Evolutionary conservation across 2,888 invertebrate genomes (phyloP), one percentile per base, ranked within the genome.

Genomic region (Coecobrya sp.): DNA sequence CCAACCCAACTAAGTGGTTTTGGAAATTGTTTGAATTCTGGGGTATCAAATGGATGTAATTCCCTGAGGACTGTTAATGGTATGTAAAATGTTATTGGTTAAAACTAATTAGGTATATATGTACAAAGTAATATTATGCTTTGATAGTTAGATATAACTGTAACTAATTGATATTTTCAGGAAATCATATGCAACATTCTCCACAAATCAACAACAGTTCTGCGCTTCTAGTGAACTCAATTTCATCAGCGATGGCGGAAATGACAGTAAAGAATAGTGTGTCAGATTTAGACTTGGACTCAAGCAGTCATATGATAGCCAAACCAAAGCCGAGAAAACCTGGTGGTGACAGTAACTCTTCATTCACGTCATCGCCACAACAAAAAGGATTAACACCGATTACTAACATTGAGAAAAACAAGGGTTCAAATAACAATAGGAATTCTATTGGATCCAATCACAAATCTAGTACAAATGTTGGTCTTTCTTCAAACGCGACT

Each of bases 281-380:
- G 19, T 55, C 86, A 10, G 91, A 91, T 19, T 55, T 62, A 0
- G 86, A 85, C 8, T 22, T 62, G n/a, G 91, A 91, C 1, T 81
- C 86, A 11, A 82, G 8, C 19, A 62, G 55, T 90, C 90, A 90
- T 22, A 76, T 76, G 82, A 93, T 93, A 87, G 93, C 93, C n/a
- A 93, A 93, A 55, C 93, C 93, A 42, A 93, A 90, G 55, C 90
- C 93, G 11, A 81, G 93, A 42, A 93, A 93, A 65, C 87, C 87
- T 0, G 86, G 79, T 25, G 25, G 62, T 36, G 86, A 85, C 22
- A 19, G 25, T 25, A 85, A 65, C 8, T 22, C 55, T 25, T 36
- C 92, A 42, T 68, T 22, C 22, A 42, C 59, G 16, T 52, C 79
- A 13, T 55, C 79, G 5, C 42, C 86, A 27, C 30, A 86, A 13